Evolutionary conservation across 2,113 vertebrate species (phyloP), one percentile per base, ranked within the genome.

Genomic region (Otus sunia): DNA sequence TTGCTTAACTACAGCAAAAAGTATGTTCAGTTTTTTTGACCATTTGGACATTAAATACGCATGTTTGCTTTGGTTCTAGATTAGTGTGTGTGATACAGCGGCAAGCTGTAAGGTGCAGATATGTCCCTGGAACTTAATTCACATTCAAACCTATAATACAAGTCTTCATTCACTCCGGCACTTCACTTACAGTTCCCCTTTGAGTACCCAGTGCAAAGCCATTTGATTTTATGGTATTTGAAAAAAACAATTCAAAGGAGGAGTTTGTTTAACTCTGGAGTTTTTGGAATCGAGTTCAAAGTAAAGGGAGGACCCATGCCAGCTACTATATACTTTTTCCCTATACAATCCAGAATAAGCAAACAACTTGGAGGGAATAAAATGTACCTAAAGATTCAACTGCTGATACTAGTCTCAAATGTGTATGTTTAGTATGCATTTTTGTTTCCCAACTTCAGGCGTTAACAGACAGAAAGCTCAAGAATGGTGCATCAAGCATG

Each of bases 401-500:
- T 52, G 5, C 76, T 72, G 68, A 2, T 37, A 5, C 2, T 41
- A 9, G 10, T 75, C 68, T 88, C 39, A 63, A 36, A 37, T 4
- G 5, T 62, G n/a, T 63, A 9, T 22, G 4, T 83, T 84, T 27
- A 59, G 47, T 18, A 27, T 1, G 2, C 7, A 8, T 20, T 89
- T 96, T 80, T 92, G 8, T 83, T 86, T 94, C 23, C 60, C 82
- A 32, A 25, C 56, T 96, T 68, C 52, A 99, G 99, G 99, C 49
- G 95, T 99, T 52, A 99, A 63, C 92, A 98, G 99, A 69, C 99
- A 99, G 69, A 98, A 99, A 72, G 99, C 99, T 56, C 99, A 99
- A 84, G 99, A 99, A 81, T 99, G 99, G 99, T 99, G 99, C 96
- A 99, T 99, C 97, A 97, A 98, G 83, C 99, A 99, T 27, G 98